phyloP scores from a whole-genome alignment of 2,797 vertebrate genomes.

The Neosilurus hyrtlii region DNA sequence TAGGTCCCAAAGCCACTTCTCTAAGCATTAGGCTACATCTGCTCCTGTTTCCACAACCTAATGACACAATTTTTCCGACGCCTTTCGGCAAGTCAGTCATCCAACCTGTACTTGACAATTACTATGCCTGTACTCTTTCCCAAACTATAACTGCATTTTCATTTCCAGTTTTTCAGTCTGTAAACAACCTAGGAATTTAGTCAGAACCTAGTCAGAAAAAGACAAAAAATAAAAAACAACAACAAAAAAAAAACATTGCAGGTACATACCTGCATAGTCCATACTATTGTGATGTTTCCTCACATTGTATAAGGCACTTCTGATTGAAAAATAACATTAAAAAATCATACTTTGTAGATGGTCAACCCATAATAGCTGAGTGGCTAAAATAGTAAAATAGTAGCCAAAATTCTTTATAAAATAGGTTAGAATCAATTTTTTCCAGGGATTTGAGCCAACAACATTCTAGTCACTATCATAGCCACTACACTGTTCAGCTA shows the following conservation, averaged over 20 bases:
- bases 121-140: no score
- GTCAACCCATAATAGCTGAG: background rate
- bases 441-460: background rate
- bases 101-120: no score
- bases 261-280: no score
- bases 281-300: background rate
- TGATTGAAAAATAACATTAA: background rate
- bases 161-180: no score
- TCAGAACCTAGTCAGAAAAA: no score
- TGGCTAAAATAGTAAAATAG: background rate
- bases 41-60: no score
- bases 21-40: no score
- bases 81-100: no score
- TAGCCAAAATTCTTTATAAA: background rate
- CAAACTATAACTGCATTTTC: no score
- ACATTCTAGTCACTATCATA: background rate
- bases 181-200: no score
- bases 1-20: no score
- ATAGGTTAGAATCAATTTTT: background rate
- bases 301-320: background rate
- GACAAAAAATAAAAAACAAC: background rate
- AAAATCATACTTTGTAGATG: background rate
- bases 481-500: background rate
- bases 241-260: background rate
- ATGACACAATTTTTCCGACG: no score